Evolutionary conservation across 2,888 invertebrate genomes (phyloP).

Genomic region (Oxyteleia sp.): DNA sequence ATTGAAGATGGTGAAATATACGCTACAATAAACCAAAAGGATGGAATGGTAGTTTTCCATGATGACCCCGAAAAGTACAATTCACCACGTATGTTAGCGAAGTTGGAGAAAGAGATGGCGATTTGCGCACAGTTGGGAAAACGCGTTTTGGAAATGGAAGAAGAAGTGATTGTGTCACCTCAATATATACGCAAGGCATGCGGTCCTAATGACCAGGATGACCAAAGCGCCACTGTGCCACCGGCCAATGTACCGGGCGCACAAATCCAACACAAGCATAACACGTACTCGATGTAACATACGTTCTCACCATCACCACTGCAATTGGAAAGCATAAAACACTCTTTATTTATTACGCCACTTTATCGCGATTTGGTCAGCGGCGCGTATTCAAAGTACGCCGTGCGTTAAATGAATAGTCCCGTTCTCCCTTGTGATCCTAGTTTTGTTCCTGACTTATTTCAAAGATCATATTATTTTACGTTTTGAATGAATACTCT

Average conservation of each 20-base stretch:
- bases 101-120: slow-evolving; percentile 95
- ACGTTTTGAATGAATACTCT: slow-evolving; percentile 12
- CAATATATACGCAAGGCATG: slow-evolving; percentile 90
- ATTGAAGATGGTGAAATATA: slow-evolving; percentile 99
- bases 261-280: slow-evolving; percentile 86
- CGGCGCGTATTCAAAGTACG: background rate
- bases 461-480: background rate
- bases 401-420: background rate
- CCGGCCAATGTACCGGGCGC: slow-evolving; percentile 84
- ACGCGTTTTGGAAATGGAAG: slow-evolving; percentile 97
- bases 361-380: background rate
- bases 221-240: slow-evolving; percentile 83
- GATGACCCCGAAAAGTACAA: slow-evolving; percentile 98
- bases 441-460: background rate
- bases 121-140: slow-evolving; percentile 96
- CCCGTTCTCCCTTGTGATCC: slow-evolving; percentile 3
- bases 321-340: background rate
- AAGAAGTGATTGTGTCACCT: slow-evolving; percentile 97
- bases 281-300: slow-evolving; percentile 87
- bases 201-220: slow-evolving; percentile 86
- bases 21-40: slow-evolving; percentile 98
- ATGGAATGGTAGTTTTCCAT: slow-evolving; percentile 98
- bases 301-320: slow-evolving; percentile 44
- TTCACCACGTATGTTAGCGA: slow-evolving; percentile 95
- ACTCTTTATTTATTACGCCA: slow-evolving; percentile 15